These are phyloP conservation scores for Macrosiphum euphorbiae DNA, from an alignment of 2,888 invertebrate genomes.

Conservation along the genomic window DNA sequence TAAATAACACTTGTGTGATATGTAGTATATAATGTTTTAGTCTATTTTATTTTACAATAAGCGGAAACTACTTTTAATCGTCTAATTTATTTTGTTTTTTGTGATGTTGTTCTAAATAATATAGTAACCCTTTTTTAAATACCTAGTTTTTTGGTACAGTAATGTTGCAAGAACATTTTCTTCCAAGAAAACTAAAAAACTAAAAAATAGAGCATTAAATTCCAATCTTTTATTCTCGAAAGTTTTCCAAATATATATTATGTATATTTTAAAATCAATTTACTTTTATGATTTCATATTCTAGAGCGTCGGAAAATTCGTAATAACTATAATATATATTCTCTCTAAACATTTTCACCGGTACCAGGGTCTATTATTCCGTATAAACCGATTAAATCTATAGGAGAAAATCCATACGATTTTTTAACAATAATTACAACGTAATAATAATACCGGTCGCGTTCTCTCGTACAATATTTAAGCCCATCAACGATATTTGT, in stretches of 20 bases:
- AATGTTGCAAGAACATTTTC: background rate
- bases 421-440: background rate
- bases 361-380: background rate
- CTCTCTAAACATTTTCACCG: background rate
- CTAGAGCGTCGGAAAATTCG: background rate
- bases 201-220: background rate
- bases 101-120: background rate
- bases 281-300: background rate
- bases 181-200: background rate
- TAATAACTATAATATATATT: background rate
- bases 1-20: background rate
- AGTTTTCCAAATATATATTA: background rate
- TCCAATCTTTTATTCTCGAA: background rate
- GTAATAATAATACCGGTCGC: background rate
- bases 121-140: background rate
- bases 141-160: background rate
- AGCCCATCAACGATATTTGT: background rate
- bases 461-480: background rate
- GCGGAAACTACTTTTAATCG: background rate
- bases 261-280: background rate
- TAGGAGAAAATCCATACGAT: background rate
- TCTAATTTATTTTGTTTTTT: background rate
- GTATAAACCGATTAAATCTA: background rate
- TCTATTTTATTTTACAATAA: background rate
- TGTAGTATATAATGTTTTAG: background rate